phyloP scores from a whole-genome alignment of 1,140 invertebrate species.

The Aphidius gifuensis region DNA sequence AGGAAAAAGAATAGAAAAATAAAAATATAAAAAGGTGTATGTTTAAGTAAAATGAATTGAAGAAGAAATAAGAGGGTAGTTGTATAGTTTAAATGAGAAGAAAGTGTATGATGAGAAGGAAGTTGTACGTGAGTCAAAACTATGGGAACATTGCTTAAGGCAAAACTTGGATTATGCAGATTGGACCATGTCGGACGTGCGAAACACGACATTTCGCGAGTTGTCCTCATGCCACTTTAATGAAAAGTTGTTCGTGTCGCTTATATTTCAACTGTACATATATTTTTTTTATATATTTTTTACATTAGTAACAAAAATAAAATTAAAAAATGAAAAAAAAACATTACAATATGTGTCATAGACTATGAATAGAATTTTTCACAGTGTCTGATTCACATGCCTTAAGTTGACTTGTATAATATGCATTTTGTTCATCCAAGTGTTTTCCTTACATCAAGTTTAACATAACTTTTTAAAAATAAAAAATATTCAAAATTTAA shows the following conservation, averaged over 20 bases:
- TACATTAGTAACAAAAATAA: conserved; percentile 9
- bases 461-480: no score
- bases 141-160: conserved; percentile 23
- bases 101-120: not conserved
- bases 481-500: no score
- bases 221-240: conserved; percentile 25
- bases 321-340: not conserved
- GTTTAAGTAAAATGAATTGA: not conserved
- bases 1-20: not conserved
- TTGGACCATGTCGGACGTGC: conserved; percentile 26
- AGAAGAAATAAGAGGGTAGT: conserved; percentile 1
- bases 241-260: conserved; percentile 24
- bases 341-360: not conserved
- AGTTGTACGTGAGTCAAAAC: conserved; percentile 23
- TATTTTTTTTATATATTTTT: not conserved
- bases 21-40: not conserved
- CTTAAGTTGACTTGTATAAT: no score
- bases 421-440: no score
- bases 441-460: no score
- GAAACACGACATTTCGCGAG: conserved; percentile 23
- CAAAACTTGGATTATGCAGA: conserved; percentile 29
- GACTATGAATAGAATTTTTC: no score
- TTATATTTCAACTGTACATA: not conserved
- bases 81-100: conserved; percentile 5
- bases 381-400: no score